Evolutionary conservation across 2,113 vertebrate species (phyloP).

Genomic region (Crotalus helleri): DNA sequence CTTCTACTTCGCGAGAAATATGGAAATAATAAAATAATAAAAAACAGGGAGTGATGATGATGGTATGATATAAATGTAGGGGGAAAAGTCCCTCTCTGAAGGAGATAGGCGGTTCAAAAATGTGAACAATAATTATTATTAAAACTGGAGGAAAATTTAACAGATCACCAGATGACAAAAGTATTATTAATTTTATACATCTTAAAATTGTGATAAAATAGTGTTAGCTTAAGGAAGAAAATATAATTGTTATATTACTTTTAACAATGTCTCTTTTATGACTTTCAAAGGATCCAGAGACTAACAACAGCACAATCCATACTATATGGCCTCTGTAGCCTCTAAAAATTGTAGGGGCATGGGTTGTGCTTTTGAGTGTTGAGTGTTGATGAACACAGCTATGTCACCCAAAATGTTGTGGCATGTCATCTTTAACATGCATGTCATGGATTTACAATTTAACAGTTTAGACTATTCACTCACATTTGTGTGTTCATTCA

Average conservation of each 20-base stretch:
- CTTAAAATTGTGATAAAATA: not conserved
- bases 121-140: too few species aligned
- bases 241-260: not conserved
- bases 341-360: not conserved
- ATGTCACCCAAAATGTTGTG: not conserved
- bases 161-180: not conserved
- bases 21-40: not conserved
- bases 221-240: not conserved
- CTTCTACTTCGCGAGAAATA: not conserved
- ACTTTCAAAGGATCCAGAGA: too few species aligned
- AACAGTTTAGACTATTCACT: not conserved
- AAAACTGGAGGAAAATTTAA: not conserved
- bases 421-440: not conserved
- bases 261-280: too few species aligned
- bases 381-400: not conserved
- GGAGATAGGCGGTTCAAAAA: too few species aligned
- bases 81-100: too few species aligned
- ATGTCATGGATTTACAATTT: not conserved
- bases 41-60: not conserved
- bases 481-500: not conserved
- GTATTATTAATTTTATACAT: too few species aligned
- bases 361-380: not conserved
- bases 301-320: too few species aligned
- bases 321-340: too few species aligned
- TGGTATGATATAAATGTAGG: not conserved